Base-by-base conservation (phyloP, 2,888 invertebrate species). In the Calliopum simillimum region DNA sequence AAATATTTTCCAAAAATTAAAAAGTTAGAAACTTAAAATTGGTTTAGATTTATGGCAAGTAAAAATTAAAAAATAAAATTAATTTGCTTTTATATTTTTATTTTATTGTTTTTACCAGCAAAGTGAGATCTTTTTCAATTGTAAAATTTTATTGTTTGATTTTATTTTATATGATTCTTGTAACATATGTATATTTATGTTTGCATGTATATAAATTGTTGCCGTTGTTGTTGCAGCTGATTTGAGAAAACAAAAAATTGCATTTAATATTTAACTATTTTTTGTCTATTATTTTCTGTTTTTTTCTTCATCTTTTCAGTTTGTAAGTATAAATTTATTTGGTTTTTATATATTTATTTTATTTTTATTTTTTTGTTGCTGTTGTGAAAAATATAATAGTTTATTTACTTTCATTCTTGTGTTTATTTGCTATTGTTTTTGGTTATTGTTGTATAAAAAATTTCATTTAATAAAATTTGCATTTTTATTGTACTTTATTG, bases 21-120 rank as follows among this genome's bases (percentile, higher is more conserved):
- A 21, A 13, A 33, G 33, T n/a, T n/a, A 49, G 8, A 16, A 43
- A 16, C 61, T 69, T 71, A 51, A 67, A 6, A 33, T 8, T 33
- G 33, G 33, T 72, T 68, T 68, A 65, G 67, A 68, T 71, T 71
- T 73, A 66, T 71, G 71, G 72, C 62, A 56, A 68, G 56, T 49
- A 16, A 25, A 46, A 71, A 13, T 25, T 14, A 41, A 23, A 46
- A 47, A 63, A 46, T 62, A 63, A n/a, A n/a, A n/a, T n/a, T 8
- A 46, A 44, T n/a, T 12, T 56, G 56, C 46, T n/a, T n/a, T n/a
- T n/a, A 21, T 63, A 41, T 65, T 66, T 74, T 77, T 79, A 70
- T 77, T 64, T 43, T 55, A 43, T 61, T 69, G 53, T 63, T 46
- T 71, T 76, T 76, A 75, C 73, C 77, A 76, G 77, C 75, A 76